Conservation (phyloP, 2,888 invertebrate genomes). For the Anarsia innoxiella region DNA sequence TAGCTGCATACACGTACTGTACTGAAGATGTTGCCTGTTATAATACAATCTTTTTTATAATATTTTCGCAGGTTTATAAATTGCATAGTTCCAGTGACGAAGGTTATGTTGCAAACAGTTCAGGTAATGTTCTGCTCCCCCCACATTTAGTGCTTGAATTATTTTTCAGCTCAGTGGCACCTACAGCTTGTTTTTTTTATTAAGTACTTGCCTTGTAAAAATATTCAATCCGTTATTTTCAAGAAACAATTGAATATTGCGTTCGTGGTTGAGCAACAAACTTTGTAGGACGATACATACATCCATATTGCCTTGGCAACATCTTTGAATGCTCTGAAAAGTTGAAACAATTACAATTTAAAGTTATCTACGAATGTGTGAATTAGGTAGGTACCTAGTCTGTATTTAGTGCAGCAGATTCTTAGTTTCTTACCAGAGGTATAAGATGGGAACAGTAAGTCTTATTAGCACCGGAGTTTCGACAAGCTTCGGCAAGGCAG, state of each 20-base stretch:
- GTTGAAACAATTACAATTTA: too few species aligned
- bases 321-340: conserved; percentile 51
- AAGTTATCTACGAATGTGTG: too few species aligned
- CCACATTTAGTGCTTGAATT: too few species aligned
- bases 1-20: conserved; percentile 40
- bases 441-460: conserved; percentile 52
- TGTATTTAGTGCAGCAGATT: background rate
- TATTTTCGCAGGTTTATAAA: too few species aligned
- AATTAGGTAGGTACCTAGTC: background rate
- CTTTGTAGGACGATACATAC: conserved; percentile 43
- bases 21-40: conserved; percentile 38
- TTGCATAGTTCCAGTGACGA: too few species aligned
- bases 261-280: conserved; percentile 38
- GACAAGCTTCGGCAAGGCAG: conserved; percentile 46
- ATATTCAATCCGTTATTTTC: conserved; percentile 42
- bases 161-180: too few species aligned
- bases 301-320: conserved; percentile 35
- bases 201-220: conserved; percentile 42
- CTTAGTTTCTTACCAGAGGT: conserved; percentile 36
- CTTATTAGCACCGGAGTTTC: conserved; percentile 41
- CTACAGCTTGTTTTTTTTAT: too few species aligned
- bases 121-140: too few species aligned
- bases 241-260: conserved; percentile 43
- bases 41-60: background rate
- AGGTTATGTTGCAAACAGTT: too few species aligned